Base-by-base conservation (phyloP, 2,888 invertebrate genomes). In the Xestia xanthographa region DNA sequence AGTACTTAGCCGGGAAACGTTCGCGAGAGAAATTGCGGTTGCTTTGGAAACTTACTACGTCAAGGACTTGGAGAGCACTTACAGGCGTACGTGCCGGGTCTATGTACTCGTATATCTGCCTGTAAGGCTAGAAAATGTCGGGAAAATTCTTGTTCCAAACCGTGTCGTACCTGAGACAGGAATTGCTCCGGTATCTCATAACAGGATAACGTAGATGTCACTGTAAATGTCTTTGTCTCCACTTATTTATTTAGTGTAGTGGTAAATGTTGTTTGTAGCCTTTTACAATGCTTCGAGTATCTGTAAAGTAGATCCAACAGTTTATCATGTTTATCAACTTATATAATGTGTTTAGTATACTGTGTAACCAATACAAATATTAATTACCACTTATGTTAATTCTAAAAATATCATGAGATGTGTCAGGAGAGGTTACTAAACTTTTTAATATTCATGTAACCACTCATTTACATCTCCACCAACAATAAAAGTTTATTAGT, bases 1-100 rank as follows among this genome's bases (percentile, higher is more conserved):
- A 66, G 67, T 82, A 72, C 74, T 87, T 85, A 82, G 75, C 72
- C 81, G 77, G 60, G 66, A 83, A 83, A 80, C 56, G 71, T 76
- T 74, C 66, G 72, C 50, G 53, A 69, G 80, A 86, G 88, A 82
- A 88, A 87, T 83, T 88, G 80, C 65, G 74, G 76, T 69, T 79
- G 74, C 77, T 77, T 76, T 74, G 48, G 62, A 79, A 81, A 84
- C 81, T 82, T 76, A 82, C 75, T 75, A 77, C 76, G 71, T 75
- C 50, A 70, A 82, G 82, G 65, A 71, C 72, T 76, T 66, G 48
- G 62, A 72, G 79, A 74, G 81, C 75, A 76, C 82, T 87, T 84
- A 83, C 53, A 50, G 41, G 41, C 62, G 84, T 66, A 87, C 86
- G 69, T 83, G 80, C 17, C 20, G 11, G 11, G 11, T 48, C 65